These are phyloP conservation scores for Lasius fuliginosus DNA, from an alignment of 2,888 invertebrate genomes.

Conservation along the genomic window DNA sequence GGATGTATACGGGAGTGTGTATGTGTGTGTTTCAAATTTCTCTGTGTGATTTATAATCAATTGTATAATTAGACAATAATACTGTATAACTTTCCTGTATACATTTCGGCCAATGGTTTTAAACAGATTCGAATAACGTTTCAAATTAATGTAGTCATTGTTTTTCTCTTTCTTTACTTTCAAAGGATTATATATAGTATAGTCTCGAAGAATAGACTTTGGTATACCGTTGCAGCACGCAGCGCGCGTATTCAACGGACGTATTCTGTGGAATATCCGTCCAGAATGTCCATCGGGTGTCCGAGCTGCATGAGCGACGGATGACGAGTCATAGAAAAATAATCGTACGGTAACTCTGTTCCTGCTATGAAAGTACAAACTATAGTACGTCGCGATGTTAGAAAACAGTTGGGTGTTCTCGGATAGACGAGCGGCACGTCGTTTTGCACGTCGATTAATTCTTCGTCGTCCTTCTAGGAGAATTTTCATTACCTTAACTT, in stretches of 20 bases:
- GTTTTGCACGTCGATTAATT: conserved; percentile 21
- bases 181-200: conserved; percentile 12
- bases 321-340: conserved; percentile 65
- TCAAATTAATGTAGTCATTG: not conserved
- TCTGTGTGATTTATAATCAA: not conserved
- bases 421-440: conserved; percentile 60
- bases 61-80: conserved; percentile 42
- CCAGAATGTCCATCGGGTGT: not conserved
- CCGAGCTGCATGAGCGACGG: not conserved
- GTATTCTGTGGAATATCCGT: not conserved
- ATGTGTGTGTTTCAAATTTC: conserved; percentile 21
- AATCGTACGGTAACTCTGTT: conserved; percentile 64
- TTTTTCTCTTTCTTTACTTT: conserved; percentile 37
- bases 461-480: not conserved
- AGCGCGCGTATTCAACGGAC: not conserved
- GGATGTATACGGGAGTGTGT: conserved; percentile 10
- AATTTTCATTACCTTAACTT: not conserved
- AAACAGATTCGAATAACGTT: conserved; percentile 39
- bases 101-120: conserved; percentile 1
- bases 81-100: conserved; percentile 18
- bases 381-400: conserved; percentile 71
- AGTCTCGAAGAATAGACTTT: conserved; percentile 29
- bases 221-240: not conserved
- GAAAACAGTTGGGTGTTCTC: conserved; percentile 68
- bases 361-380: conserved; percentile 76